These are phyloP conservation scores for Crocuta crocuta DNA, from an alignment of 2,113 vertebrate genomes.

Conservation along the genomic window DNA sequence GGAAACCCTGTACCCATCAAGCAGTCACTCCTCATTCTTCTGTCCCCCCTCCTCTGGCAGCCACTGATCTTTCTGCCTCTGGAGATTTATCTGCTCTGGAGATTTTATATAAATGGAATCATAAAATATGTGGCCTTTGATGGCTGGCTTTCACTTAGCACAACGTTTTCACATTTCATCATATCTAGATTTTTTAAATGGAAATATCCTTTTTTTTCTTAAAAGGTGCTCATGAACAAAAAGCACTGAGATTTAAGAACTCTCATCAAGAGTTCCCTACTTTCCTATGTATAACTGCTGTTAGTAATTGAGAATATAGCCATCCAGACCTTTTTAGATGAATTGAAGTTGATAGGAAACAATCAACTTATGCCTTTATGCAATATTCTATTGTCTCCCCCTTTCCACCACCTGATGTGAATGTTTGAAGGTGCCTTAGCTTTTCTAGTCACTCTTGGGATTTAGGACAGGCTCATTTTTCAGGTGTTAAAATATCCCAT, in stretches of 20 bases:
- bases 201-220: neutral
- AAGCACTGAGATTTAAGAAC: neutral
- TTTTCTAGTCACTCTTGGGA: neutral
- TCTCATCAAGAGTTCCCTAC: neutral
- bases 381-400: neutral
- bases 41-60: neutral
- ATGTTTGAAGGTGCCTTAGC: neutral
- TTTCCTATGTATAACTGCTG: neutral
- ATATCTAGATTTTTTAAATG: neutral
- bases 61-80: neutral
- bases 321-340: neutral
- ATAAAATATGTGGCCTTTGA: neutral
- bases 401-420: neutral
- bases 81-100: neutral
- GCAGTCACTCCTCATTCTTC: neutral
- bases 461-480: neutral
- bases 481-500: neutral
- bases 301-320: neutral
- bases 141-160: neutral
- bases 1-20: neutral
- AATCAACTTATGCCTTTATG: neutral
- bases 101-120: slow-evolving; percentile 10
- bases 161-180: neutral
- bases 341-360: neutral
- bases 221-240: neutral